These are phyloP conservation scores for Entomobrya proxima DNA, from an alignment of 2,888 invertebrate genomes.

Conservation along the genomic window DNA sequence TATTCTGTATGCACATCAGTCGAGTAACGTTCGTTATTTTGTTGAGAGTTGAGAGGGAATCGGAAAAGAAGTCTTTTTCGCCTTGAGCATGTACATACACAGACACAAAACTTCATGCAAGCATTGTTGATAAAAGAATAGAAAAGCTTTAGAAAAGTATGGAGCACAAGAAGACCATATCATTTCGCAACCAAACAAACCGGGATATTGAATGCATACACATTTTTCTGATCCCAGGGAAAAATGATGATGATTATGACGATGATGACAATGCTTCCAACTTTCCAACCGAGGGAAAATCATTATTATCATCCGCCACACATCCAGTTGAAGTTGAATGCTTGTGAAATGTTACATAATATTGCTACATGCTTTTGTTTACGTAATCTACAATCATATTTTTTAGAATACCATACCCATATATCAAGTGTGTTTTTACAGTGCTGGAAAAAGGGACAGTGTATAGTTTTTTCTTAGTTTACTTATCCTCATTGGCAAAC, in stretches of 20 bases:
- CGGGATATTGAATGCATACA: constrained; percentile 57
- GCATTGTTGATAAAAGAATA: too few relatives aligned
- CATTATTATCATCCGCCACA: not conserved
- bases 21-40: not conserved
- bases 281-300: not conserved
- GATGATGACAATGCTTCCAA: too few relatives aligned
- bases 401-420: too few relatives aligned
- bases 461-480: too few relatives aligned
- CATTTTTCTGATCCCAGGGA: constrained; percentile 20
- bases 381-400: too few relatives aligned
- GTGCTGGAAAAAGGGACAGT: too few relatives aligned
- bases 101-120: not conserved
- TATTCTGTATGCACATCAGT: not conserved
- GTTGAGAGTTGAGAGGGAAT: too few relatives aligned
- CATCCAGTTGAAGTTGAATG: not conserved
- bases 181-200: constrained; percentile 53
- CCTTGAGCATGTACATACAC: constrained; percentile 39
- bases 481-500: too few relatives aligned
- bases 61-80: constrained; percentile 10
- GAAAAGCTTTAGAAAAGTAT: not conserved
- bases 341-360: not conserved
- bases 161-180: not conserved
- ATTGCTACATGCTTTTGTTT: not conserved
- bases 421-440: too few relatives aligned
- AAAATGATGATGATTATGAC: not conserved